Evolutionary conservation across 2,797 vertebrate genomes (phyloP).

Genomic region (Limosa lapponica): DNA sequence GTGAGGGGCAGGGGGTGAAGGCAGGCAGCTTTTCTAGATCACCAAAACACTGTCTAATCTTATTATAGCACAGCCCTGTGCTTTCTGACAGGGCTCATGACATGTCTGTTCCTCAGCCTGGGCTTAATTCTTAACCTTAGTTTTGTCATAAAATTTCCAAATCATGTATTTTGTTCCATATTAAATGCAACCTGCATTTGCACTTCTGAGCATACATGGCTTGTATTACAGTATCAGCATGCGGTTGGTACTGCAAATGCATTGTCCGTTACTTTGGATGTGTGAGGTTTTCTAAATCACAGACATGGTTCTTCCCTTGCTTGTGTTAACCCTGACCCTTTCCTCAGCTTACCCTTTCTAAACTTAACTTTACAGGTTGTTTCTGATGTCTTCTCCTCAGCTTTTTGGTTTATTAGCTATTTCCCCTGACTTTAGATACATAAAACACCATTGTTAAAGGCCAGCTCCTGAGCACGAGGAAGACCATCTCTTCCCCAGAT

Average conservation of each 20-base stretch:
- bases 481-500: background rate
- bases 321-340: background rate
- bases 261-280: background rate
- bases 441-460: background rate
- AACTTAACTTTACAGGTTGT: background rate
- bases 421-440: background rate
- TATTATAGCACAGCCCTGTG: background rate
- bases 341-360: background rate
- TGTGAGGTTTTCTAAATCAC: background rate
- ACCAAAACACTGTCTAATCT: background rate
- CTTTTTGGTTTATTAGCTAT: background rate
- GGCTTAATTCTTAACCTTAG: background rate
- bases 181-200: constrained; percentile 27
- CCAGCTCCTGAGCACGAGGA: background rate
- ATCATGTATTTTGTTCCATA: background rate
- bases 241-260: background rate
- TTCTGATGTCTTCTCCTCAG: background rate
- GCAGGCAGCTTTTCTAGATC: background rate
- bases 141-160: background rate
- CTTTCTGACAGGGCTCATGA: background rate
- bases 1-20: background rate
- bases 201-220: background rate
- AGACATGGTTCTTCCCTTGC: background rate
- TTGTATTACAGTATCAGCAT: background rate
- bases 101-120: background rate